Conservation (phyloP, 1,140 invertebrate species). For the Liolophura sinensis region DNA sequence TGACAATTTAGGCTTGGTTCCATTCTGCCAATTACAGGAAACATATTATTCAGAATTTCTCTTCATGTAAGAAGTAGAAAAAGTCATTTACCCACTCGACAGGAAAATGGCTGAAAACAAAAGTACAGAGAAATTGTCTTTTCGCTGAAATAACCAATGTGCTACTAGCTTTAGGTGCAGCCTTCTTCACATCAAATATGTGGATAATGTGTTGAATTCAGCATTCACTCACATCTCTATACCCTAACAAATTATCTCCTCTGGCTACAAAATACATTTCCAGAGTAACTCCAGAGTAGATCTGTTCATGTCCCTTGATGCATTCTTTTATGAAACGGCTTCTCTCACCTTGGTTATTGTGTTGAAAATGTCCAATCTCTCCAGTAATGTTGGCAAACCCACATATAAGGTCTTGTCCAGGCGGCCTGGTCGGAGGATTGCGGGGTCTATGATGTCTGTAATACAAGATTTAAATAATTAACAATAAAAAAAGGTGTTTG, state of each 20-base stretch:
- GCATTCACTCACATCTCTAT: not conserved
- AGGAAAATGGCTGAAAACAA: not conserved
- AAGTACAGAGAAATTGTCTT: not conserved
- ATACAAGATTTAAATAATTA: conserved; percentile 5
- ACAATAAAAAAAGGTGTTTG: no score
- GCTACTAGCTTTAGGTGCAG: no score
- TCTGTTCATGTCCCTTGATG: not conserved
- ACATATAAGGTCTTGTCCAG: conserved; percentile 94
- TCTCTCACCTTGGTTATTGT: conserved; percentile 83
- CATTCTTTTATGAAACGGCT: not conserved
- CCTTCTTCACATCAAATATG: not conserved
- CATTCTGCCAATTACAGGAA: conserved; percentile 66
- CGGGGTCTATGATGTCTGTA: conserved; percentile 93
- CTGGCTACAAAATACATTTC: not conserved
- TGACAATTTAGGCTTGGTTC: conserved; percentile 74
- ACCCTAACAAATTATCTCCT: not conserved
- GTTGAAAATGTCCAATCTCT: conserved; percentile 85
- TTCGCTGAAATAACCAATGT: not conserved
- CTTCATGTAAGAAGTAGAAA: not conserved
- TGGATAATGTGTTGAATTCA: not conserved
- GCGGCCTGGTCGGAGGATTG: conserved; percentile 90
- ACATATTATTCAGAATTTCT: not conserved
- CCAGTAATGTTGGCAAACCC: conserved; percentile 79
- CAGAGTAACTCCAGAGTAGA: not conserved
- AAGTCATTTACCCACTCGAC: not conserved